Evolutionary conservation across 2,113 vertebrate genomes (phyloP).

Genomic region (Lanius collurio): DNA sequence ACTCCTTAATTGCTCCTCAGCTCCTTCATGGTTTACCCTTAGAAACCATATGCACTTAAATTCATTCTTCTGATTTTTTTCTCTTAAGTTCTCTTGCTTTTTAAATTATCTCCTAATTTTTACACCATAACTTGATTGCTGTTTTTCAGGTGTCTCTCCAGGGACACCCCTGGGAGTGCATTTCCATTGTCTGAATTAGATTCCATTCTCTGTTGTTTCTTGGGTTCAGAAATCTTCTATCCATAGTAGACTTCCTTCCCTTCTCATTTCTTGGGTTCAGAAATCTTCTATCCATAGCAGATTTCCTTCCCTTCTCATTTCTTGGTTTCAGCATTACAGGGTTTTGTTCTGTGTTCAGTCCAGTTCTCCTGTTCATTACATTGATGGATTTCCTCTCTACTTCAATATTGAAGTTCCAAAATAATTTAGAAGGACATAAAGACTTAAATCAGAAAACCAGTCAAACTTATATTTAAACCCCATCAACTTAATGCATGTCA

Average conservation of each 20-base stretch:
- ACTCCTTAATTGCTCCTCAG: not conserved
- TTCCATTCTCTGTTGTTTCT: not conserved
- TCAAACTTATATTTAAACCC: slow-evolving; percentile 38
- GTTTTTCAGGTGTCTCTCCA: not conserved
- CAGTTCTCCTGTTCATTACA: not conserved
- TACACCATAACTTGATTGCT: not conserved
- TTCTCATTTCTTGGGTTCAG: not conserved
- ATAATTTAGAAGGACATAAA: not conserved
- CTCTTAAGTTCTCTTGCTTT: not conserved
- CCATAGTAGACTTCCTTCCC: not conserved
- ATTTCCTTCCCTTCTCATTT: not conserved
- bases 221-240: not conserved
- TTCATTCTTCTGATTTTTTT: not conserved
- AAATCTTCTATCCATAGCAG: not conserved
- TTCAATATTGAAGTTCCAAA: not conserved
- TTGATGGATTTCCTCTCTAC: not conserved
- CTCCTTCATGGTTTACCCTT: not conserved
- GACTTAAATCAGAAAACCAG: slow-evolving; percentile 24
- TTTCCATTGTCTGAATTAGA: not conserved
- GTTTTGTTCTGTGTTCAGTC: not conserved
- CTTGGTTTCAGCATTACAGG: not conserved
- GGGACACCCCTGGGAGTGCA: not conserved
- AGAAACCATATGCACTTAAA: not conserved
- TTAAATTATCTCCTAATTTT: not conserved
- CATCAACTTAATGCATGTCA: not conserved